These are phyloP conservation scores for Aplochiton taeniatus DNA, from an alignment of 2,797 vertebrate species.

Conservation along the genomic window DNA sequence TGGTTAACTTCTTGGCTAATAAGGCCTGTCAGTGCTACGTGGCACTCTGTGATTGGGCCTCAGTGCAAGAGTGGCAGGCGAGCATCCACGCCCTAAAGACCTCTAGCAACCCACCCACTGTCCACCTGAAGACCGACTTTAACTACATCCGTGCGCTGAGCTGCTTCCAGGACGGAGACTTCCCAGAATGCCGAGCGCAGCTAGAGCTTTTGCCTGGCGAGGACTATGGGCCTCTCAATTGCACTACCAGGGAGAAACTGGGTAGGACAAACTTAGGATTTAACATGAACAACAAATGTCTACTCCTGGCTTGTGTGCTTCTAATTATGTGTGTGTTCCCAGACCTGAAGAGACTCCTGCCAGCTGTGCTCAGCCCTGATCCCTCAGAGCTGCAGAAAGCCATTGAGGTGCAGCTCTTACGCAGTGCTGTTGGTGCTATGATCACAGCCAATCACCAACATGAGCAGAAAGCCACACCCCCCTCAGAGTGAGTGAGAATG, in stretches of 20 bases:
- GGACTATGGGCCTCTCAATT: constrained; percentile 86
- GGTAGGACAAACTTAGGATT: constrained; percentile 68
- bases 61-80: constrained; percentile 94
- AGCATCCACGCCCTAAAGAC: constrained; percentile 85
- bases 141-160: constrained; percentile 96
- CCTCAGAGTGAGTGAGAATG: constrained; percentile 85
- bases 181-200: constrained; percentile 86
- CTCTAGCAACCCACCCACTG: constrained; percentile 74
- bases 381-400: constrained; percentile 95
- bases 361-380: constrained; percentile 91
- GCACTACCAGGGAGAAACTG: constrained; percentile 90
- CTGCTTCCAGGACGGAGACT: constrained; percentile 90
- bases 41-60: constrained; percentile 91
- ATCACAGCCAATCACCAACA: constrained; percentile 81
- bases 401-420: constrained; percentile 94
- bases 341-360: constrained; percentile 96
- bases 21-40: constrained; percentile 95
- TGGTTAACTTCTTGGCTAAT: constrained; percentile 93
- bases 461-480: constrained; percentile 83
- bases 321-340: constrained; percentile 11
- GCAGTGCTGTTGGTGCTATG: constrained; percentile 88
- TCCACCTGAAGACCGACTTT: constrained; percentile 91
- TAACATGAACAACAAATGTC: too few species aligned
- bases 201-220: constrained; percentile 94
- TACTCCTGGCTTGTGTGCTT: background rate